Percentiles rank a stretch among this genome's conserved stretches.
Conservation (phyloP, 2,113 vertebrate genomes). For the Gavialis gangeticus region DNA sequence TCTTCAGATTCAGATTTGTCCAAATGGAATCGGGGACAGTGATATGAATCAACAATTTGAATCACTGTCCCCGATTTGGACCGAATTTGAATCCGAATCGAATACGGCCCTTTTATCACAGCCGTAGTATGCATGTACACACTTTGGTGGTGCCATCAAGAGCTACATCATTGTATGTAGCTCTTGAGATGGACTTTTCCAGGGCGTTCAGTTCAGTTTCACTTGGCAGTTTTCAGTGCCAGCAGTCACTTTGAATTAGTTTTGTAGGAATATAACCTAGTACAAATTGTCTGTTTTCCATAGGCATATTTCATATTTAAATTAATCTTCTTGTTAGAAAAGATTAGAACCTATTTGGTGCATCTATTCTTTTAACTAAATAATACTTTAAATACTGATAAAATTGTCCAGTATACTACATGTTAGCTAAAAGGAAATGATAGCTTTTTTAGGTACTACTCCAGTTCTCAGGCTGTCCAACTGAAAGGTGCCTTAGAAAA, state of each 20-base stretch:
- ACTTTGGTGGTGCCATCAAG: no score
- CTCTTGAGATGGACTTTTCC: not conserved
- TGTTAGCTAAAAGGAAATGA: not conserved
- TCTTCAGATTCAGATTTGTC: no score
- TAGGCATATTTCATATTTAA: not conserved
- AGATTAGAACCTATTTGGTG: not conserved
- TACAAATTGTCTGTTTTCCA: not conserved
- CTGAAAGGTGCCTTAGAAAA: not conserved
- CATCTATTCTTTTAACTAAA: not conserved
- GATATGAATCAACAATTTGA: no score
- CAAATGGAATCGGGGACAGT: no score
- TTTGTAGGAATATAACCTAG: not conserved
- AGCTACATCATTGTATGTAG: not conserved
- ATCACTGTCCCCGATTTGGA: no score
- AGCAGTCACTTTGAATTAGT: not conserved
- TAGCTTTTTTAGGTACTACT: not conserved
- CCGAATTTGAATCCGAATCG: no score
- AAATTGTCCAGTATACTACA: not conserved
- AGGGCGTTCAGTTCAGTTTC: not conserved
- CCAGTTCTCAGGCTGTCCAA: no score
- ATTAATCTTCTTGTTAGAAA: not conserved
- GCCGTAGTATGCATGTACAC: no score
- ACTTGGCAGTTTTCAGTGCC: slow-evolving; percentile 7
- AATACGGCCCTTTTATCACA: no score
- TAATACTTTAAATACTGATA: no score